Conservation (phyloP, 2,888 invertebrate species). For the Boloria selene region DNA sequence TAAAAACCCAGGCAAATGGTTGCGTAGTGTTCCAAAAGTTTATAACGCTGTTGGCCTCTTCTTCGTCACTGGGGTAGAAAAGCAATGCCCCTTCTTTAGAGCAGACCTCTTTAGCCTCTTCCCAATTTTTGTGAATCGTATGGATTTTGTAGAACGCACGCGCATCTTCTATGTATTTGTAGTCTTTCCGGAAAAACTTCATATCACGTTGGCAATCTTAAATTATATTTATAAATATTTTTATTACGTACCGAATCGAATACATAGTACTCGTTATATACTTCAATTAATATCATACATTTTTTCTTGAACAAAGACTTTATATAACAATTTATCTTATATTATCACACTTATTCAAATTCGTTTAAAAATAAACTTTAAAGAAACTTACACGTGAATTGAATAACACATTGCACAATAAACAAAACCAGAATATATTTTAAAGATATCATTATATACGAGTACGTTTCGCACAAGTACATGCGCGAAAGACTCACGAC, state of each 20-base stretch:
- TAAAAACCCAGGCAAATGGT: slow-evolving; percentile 46
- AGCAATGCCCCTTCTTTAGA: slow-evolving; percentile 58
- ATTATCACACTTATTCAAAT: not conserved
- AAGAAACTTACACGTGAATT: slow-evolving; percentile 42
- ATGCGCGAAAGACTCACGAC: slow-evolving; percentile 10
- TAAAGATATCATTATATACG: slow-evolving; percentile 37
- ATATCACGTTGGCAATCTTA: slow-evolving; percentile 56
- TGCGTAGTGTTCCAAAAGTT: slow-evolving; percentile 50
- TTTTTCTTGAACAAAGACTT: not conserved
- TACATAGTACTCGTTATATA: not conserved
- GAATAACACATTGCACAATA: slow-evolving; percentile 33
- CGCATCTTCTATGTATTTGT: slow-evolving; percentile 52
- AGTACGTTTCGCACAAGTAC: slow-evolving; percentile 7
- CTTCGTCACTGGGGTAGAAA: slow-evolving; percentile 58
- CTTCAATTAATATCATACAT: not conserved
- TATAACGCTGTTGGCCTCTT: slow-evolving; percentile 52
- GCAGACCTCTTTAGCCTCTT: slow-evolving; percentile 57
- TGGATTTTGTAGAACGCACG: slow-evolving; percentile 67
- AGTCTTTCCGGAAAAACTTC: slow-evolving; percentile 64
- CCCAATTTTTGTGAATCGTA: slow-evolving; percentile 55
- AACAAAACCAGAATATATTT: slow-evolving; percentile 38
- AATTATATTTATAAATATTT: slow-evolving; percentile 30
- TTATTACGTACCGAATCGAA: slow-evolving; percentile 7
- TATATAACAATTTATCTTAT: not conserved
- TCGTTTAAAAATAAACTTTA: slow-evolving; percentile 7